Conservation (phyloP, 2,797 vertebrate genomes). For the Rhodeus uyekii region DNA sequence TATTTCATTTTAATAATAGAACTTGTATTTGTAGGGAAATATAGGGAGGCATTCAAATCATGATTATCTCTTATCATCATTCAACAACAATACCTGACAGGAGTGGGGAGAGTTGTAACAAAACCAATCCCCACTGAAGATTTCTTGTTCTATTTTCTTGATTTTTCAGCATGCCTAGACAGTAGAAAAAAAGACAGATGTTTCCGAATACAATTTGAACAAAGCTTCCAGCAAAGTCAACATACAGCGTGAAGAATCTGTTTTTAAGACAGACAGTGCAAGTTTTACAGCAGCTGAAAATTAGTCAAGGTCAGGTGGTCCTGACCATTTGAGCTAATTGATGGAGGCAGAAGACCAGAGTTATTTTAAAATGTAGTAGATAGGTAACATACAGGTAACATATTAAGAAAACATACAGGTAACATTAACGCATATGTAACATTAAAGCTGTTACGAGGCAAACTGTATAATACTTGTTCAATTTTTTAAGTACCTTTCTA, state of each 20-base stretch:
- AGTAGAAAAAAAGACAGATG: neutral
- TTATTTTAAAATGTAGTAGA: constrained; percentile 7
- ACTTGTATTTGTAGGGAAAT: neutral
- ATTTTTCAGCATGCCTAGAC: constrained; percentile 11
- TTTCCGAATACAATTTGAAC: neutral
- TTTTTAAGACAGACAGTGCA: neutral
- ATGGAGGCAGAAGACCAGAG: neutral
- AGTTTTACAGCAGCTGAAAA: neutral
- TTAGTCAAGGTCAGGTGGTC: neutral
- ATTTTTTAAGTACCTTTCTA: neutral
- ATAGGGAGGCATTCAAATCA: neutral
- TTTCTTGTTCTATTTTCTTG: constrained; percentile 1
- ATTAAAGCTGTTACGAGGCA: neutral
- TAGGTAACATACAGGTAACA: neutral
- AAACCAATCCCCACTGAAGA: neutral
- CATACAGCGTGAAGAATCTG: neutral
- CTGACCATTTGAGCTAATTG: neutral
- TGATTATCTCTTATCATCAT: neutral
- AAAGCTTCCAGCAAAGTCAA: neutral
- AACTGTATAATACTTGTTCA: neutral
- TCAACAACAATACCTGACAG: constrained; percentile 17
- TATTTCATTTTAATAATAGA: neutral
- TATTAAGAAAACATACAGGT: no score
- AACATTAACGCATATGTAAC: no score
- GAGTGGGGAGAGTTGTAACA: neutral